Evolutionary conservation across 2,113 vertebrate species (phyloP), one percentile per base, ranked within the genome.

Genomic region (Butastur rufipennis): DNA sequence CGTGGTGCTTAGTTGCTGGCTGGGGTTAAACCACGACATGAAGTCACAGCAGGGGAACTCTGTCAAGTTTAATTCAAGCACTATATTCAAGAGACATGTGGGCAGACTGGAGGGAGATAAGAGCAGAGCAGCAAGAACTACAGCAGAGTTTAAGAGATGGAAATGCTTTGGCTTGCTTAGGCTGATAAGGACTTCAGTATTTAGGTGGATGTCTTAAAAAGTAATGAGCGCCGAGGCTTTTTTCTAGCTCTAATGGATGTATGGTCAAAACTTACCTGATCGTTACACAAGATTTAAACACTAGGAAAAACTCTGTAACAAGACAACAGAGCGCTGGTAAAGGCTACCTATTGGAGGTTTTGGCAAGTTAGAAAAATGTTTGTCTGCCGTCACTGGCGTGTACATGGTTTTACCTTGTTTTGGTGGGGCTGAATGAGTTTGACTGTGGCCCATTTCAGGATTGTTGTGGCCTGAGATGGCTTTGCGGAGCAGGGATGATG

Each of bases 351-450:
- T 11, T 58, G 55, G n/a, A 70, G 13, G 11, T 42, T 81, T 74
- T 20, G 52, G 18, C 50, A 75, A 78, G 59, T 38, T 45, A 81
- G 47, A 81, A 50, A 63, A 75, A 13, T 4, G 1, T 70, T 81
- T 78, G n/a, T 87, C 22, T 81, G 34, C 12, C 5, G 0, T 42
- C 32, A 21, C 10, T 21, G 7, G 20, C 0, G 0, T 9, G 5
- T 77, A 23, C 7, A 0, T n/a, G 36, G 4, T 34, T 91, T 62
- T 87, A 32, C 16, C n/a, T 86, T 67, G 10, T 73, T 91, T 78
- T 63, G 14, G 23, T 50, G 61, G 42, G 3, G 5, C n/a, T 42
- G 45, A 59, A 71, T 25, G 47, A 55, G 9, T 53, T 53, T 63
- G 36, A 36, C 43, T 10, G 38, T 78, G 38, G 9, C 52, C 50